Evolutionary conservation across 2,797 vertebrate species (phyloP).

Genomic region (Gymnoscopelus microlampas): DNA sequence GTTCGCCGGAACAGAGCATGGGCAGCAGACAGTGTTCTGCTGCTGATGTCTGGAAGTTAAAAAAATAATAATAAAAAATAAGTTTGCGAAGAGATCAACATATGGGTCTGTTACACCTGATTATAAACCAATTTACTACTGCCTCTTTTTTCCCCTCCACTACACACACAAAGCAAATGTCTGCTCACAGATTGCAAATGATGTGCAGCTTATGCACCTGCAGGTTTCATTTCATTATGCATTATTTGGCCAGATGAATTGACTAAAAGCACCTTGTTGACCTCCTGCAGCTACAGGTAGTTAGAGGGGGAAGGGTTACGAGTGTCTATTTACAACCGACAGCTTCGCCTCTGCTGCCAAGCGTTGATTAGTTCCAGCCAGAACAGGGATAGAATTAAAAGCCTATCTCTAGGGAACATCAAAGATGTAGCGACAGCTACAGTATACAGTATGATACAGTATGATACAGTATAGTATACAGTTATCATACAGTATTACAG

Average conservation of each 20-base stretch:
- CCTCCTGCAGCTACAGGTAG: conserved; percentile 9
- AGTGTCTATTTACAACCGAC: conserved; percentile 21
- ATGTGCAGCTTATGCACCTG: conserved; percentile 13
- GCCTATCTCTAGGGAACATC: conserved; percentile 45
- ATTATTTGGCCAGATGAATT: conserved; percentile 13
- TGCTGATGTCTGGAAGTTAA: conserved; percentile 1
- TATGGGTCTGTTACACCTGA: not conserved
- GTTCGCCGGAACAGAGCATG: conserved; percentile 19
- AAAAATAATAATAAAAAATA: no score
- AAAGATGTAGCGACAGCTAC: conserved; percentile 23
- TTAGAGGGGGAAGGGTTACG: conserved; percentile 34
- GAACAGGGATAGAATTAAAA: conserved; percentile 35
- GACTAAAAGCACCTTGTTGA: conserved; percentile 34
- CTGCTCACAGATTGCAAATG: conserved; percentile 19
- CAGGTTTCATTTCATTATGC: conserved; percentile 20
- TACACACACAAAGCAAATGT: not conserved
- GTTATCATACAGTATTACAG: no score
- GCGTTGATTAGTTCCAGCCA: conserved; percentile 30
- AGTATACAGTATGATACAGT: no score
- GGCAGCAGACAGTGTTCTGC: conserved; percentile 12
- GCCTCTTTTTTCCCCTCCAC: not conserved
- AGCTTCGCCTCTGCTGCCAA: conserved; percentile 13
- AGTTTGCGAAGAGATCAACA: no score
- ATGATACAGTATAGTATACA: no score
- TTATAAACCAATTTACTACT: conserved; percentile 7